phyloP scores from a whole-genome alignment of 2,113 vertebrate genomes.

The Petromus typicus region DNA sequence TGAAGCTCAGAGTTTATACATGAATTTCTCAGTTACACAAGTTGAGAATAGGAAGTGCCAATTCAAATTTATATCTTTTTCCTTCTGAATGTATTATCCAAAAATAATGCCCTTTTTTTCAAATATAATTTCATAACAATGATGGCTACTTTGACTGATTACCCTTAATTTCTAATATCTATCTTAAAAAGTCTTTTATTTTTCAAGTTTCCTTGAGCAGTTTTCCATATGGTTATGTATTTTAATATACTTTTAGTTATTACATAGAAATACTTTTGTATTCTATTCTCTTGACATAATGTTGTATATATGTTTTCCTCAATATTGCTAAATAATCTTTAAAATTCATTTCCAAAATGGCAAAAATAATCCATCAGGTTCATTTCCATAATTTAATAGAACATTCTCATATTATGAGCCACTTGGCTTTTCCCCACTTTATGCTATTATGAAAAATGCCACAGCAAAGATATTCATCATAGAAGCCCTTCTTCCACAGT shows the following conservation, averaged over 20 bases:
- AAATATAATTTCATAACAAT: slow-evolving; percentile 30
- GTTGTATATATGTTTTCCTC: not conserved
- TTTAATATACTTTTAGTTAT: slow-evolving; percentile 53
- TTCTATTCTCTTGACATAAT: not conserved
- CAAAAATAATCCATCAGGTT: slow-evolving; percentile 51
- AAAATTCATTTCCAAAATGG: slow-evolving; percentile 56
- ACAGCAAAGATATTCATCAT: not conserved
- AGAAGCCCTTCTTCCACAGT: not conserved
- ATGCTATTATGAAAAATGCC: not conserved
- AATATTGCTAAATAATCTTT: slow-evolving; percentile 56
- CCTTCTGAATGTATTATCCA: not conserved
- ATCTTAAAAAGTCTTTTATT: not conserved
- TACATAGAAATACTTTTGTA: slow-evolving; percentile 22
- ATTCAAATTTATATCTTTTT: not conserved
- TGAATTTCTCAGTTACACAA: not conserved
- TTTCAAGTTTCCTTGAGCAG: not conserved
- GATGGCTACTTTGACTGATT: slow-evolving; percentile 21
- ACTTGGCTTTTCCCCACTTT: slow-evolving; percentile 6
- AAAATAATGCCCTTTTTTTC: slow-evolving; percentile 27
- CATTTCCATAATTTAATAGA: slow-evolving; percentile 52
- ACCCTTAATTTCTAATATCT: slow-evolving; percentile 35
- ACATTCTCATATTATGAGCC: slow-evolving; percentile 4
- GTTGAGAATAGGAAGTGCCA: not conserved
- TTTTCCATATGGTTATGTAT: slow-evolving; percentile 55
- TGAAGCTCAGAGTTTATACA: not conserved